Percentiles rank a stretch among this genome's conserved stretches.
These are phyloP conservation scores for Lynx canadensis DNA, from an alignment of 2,113 vertebrate genomes.

Conservation along the genomic window DNA sequence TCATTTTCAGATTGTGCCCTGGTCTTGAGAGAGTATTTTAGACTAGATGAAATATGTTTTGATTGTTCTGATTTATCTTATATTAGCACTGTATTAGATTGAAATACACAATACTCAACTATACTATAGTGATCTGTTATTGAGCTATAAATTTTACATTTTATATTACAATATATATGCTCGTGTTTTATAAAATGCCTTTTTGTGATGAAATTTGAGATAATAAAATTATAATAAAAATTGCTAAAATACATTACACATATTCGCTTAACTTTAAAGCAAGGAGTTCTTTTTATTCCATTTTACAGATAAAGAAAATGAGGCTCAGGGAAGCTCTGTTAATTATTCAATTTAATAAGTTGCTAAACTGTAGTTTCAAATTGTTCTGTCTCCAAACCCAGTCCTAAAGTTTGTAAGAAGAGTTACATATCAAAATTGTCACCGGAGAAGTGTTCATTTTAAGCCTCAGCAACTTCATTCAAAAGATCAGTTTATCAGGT, in stretches of 20 bases:
- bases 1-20: background rate
- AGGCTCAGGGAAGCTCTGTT: background rate
- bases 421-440: background rate
- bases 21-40: background rate
- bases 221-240: background rate
- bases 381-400: background rate
- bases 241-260: background rate
- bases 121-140: background rate
- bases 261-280: background rate
- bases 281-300: background rate
- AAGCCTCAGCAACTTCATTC: background rate
- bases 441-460: background rate
- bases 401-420: background rate
- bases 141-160: background rate
- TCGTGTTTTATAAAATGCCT: background rate
- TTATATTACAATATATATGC: background rate
- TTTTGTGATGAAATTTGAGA: background rate
- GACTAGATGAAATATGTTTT: background rate
- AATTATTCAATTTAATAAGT: background rate
- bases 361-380: background rate
- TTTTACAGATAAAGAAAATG: constrained; percentile 5
- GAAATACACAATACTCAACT: background rate
- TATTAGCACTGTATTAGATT: background rate
- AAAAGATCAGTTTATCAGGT: background rate
- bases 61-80: background rate